Base-by-base conservation (phyloP, 1,140 invertebrate species). In the Hestina assimilis region DNA sequence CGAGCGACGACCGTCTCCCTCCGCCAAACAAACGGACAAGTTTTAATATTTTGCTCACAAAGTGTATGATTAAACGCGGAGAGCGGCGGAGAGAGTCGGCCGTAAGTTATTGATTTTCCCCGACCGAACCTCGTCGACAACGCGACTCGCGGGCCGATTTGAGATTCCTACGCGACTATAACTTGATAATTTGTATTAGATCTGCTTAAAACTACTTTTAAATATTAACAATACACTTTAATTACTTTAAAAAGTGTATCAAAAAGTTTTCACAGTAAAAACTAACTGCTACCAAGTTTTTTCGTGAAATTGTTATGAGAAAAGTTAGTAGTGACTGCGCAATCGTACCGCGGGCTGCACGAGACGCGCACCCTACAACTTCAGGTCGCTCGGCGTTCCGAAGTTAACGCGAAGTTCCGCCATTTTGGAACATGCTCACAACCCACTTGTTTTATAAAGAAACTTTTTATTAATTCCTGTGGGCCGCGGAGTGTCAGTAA, bases 391-490 rank as follows among this genome's bases (percentile, higher is more conserved):
- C 80, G 83, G 80, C 83, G 89, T 88, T 85, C 80, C 87, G 87
- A 89, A 89, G 85, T 89, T 89, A 87, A 87, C 86, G 76, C 86
- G 79, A 89, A 89, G 86, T 89, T 89, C 89, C 89, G 86, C 89
- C 89, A 89, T 89, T 89, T 89, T 89, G 87, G 87, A 86, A 89
- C 87, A 89, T 89, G 89, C 89, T 89, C 89, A 87, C 89, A 87
- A 89, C 86, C 89, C 85, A 89, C 89, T 89, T 89, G 89, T 89
- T 89, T 89, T 88, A 87, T 89, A 89, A 89, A 89, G 89, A 89
- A 89, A 89, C 89, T 89, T 89, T 89, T 89, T 89, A 89, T 89
- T 89, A 89, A 89, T 89, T 89, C 87, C 85, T 87, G 87, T 84
- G 80, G 87, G 84, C 87, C 87, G 83, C 86, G 86, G 85, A 86